Conservation (phyloP, 2,888 invertebrate genomes). For the Thereva unica region DNA sequence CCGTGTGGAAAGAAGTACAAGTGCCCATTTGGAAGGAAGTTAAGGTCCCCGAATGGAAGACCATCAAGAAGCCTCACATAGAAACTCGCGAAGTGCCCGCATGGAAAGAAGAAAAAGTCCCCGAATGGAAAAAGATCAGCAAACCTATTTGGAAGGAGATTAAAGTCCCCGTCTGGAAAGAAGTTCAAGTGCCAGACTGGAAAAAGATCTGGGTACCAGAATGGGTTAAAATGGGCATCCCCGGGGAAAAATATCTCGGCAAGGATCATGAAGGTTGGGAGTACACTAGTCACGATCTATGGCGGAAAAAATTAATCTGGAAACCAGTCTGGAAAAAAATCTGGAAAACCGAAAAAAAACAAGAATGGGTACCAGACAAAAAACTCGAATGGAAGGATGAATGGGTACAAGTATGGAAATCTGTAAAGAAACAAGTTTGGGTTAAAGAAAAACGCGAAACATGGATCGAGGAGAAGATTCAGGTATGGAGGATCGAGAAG, state of each 20-base stretch:
- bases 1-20: constrained; percentile 78
- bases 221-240: constrained; percentile 68
- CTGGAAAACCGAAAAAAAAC: constrained; percentile 78
- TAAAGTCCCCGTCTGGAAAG: constrained; percentile 75
- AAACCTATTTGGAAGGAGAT: constrained; percentile 66
- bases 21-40: constrained; percentile 77
- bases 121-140: constrained; percentile 66
- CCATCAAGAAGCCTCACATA: constrained; percentile 59
- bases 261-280: constrained; percentile 83
- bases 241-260: constrained; percentile 78
- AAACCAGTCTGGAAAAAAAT: constrained; percentile 74
- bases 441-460: constrained; percentile 76
- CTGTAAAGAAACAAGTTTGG: constrained; percentile 78
- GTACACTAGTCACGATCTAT: constrained; percentile 81
- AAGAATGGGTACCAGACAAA: constrained; percentile 74
- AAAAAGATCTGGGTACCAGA: constrained; percentile 69
- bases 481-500: constrained; percentile 66
- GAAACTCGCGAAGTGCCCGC: constrained; percentile 77
- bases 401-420: constrained; percentile 74
- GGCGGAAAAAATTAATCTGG: constrained; percentile 79
- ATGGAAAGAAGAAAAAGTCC: constrained; percentile 73
- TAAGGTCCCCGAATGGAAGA: constrained; percentile 76
- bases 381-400: constrained; percentile 67
- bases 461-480: constrained; percentile 73
- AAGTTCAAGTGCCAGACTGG: constrained; percentile 63